Conservation (phyloP, 2,797 vertebrate genomes). For the Telmatherina bonti region DNA sequence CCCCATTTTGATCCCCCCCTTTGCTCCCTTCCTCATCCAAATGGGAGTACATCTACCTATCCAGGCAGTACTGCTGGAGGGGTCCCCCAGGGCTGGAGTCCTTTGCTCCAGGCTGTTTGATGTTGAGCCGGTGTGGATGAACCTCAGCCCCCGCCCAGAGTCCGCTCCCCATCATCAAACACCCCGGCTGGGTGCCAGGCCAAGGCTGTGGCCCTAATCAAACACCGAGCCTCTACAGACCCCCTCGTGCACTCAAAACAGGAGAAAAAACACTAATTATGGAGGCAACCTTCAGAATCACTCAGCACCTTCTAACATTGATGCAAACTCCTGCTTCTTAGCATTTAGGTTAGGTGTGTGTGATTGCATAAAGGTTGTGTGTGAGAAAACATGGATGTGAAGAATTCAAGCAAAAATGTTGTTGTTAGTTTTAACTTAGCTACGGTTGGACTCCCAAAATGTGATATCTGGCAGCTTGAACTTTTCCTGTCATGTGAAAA, state of each 20-base stretch:
- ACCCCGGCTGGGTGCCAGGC: conserved; percentile 69
- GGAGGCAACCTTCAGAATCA: conserved; percentile 71
- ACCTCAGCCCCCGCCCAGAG: conserved; percentile 68
- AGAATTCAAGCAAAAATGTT: conserved; percentile 9
- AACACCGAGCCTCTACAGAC: conserved; percentile 68
- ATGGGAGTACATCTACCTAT: conserved; percentile 69
- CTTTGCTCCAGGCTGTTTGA: conserved; percentile 80
- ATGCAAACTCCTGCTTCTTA: conserved; percentile 58
- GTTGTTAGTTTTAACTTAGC: conserved; percentile 8
- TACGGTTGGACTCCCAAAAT: conserved; percentile 7
- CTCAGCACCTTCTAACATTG: conserved; percentile 49
- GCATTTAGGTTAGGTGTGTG: conserved; percentile 40
- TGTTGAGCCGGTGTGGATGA: conserved; percentile 74
- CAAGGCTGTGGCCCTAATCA: conserved; percentile 79
- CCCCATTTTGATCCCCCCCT: background rate
- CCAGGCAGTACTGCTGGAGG: conserved; percentile 67
- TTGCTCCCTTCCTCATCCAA: conserved; percentile 11
- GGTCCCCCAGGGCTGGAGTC: conserved; percentile 75
- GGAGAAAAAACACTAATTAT: conserved; percentile 75
- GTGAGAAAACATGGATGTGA: background rate
- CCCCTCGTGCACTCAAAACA: conserved; percentile 54
- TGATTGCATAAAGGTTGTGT: conserved; percentile 9
- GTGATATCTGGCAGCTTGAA: conserved; percentile 31
- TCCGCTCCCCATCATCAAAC: conserved; percentile 73
- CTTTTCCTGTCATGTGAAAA: conserved; percentile 22